These are phyloP conservation scores for Brachionichthys hirsutus DNA, from an alignment of 2,113 vertebrate species.

Conservation along the genomic window DNA sequence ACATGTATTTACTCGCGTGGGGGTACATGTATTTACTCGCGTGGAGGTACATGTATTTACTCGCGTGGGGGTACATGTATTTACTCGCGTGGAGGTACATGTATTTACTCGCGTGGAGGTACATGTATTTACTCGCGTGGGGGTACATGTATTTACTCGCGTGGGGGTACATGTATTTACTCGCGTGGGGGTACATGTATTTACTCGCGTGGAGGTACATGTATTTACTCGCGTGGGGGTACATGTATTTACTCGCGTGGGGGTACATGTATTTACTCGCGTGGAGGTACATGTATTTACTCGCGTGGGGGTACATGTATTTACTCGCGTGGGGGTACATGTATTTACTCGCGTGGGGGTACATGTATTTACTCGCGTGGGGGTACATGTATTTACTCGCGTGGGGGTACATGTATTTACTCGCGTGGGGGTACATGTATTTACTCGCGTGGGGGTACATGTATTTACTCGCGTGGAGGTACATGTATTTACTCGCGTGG, in stretches of 20 bases:
- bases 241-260: constrained; percentile 28
- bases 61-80: too few species aligned
- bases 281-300: too few species aligned
- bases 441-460: constrained; percentile 10
- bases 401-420: constrained; percentile 9
- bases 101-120: constrained; percentile 20
- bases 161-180: constrained; percentile 25
- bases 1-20: not conserved
- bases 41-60: constrained; percentile 9
- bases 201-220: too few species aligned
- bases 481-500: too few species aligned
- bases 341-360: too few species aligned
- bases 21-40: constrained; percentile 29
- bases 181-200: constrained; percentile 14
- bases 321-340: constrained; percentile 16
- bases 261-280: too few species aligned
- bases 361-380: not conserved
- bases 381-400: constrained; percentile 29
- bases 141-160: too few species aligned
- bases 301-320: constrained; percentile 18
- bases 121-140: too few species aligned
- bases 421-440: too few species aligned
- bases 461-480: constrained; percentile 20
- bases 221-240: not conserved
- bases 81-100: constrained; percentile 10